Evolutionary conservation across 1,140 invertebrate species (phyloP), one percentile per base, ranked within the genome.

Genomic region (Lordiphosa collinella): DNA sequence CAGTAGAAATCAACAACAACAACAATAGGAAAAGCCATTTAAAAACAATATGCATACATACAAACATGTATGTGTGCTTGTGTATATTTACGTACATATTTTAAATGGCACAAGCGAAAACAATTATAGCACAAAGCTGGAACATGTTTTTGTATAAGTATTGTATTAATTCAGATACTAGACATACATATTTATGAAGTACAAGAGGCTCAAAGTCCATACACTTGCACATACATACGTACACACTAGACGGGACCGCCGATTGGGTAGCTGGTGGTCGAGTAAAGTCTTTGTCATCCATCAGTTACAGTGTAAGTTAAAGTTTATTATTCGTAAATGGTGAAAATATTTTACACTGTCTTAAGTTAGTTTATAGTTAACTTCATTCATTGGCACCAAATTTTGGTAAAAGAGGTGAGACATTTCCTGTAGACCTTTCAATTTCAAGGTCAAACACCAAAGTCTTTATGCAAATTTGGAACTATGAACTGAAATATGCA

Each of bases 21-120:
- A 63, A 51, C 54, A 55, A 55, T 58, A 49, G 60, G 51, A 70
- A 76, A 67, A 78, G 32, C 48, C 65, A 70, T 74, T 79, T 74
- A 69, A 62, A 48, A 10, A 43, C 6, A 11, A 16, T 32, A 32
- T 32, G 14, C 3, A 25, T 32, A 31, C 3, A 25, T 29, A 31
- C 18, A 38, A n/a, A 37, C 4, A 49, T 36, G 11, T 29, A 22
- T 14, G 5, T 46, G 8, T 12, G 14, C 6, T 10, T 29, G 12
- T 48, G 5, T 11, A 14, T 48, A 10, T 25, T 9, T 31, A 31
- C 46, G 46, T 43, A 31, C 44, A 54, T 36, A 34, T 31, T 63
- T 50, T 1, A 53, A 48, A 43, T 46, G 43, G 37, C 58, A 41
- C 35, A 54, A 50, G 44, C 34, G 50, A 40, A 55, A 51, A 56